phyloP scores from a whole-genome alignment of 2,113 vertebrate genomes.

The Chamaetylas fuelleborni region DNA sequence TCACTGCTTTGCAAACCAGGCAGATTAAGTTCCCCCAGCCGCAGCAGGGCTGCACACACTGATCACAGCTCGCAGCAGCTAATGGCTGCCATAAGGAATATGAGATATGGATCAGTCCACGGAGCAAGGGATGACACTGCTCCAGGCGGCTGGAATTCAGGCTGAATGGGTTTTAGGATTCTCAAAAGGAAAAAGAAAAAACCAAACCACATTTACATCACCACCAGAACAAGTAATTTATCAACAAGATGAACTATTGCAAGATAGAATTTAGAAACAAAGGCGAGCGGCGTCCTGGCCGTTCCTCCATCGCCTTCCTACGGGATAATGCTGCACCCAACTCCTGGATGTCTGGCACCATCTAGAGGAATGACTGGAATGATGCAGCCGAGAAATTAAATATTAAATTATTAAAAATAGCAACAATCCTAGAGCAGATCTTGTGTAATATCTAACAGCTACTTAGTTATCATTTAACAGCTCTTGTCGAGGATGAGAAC shows the following conservation, averaged over 20 bases:
- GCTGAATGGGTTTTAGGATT: background rate
- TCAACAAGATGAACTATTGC: background rate
- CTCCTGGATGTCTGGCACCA: constrained; percentile 55
- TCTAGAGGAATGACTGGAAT: constrained; percentile 44
- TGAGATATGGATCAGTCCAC: background rate
- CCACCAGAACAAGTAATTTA: background rate
- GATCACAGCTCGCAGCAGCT: background rate
- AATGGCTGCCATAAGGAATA: constrained; percentile 48
- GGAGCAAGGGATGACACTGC: background rate
- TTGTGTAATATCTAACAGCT: background rate
- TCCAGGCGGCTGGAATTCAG: background rate
- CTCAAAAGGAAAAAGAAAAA: background rate
- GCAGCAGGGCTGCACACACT: background rate
- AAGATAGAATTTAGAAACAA: constrained; percentile 22
- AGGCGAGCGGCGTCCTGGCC: background rate
- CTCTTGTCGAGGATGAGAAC: background rate
- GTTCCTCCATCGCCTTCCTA: background rate
- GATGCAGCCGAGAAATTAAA: background rate
- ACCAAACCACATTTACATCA: background rate
- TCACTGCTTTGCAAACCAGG: background rate
- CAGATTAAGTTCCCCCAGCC: background rate
- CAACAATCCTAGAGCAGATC: background rate
- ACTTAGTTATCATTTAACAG: background rate
- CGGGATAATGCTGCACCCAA: background rate
- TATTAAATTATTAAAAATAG: background rate